Evolutionary conservation across 2,888 invertebrate species (phyloP).

Genomic region (Acanthopleura granulata): DNA sequence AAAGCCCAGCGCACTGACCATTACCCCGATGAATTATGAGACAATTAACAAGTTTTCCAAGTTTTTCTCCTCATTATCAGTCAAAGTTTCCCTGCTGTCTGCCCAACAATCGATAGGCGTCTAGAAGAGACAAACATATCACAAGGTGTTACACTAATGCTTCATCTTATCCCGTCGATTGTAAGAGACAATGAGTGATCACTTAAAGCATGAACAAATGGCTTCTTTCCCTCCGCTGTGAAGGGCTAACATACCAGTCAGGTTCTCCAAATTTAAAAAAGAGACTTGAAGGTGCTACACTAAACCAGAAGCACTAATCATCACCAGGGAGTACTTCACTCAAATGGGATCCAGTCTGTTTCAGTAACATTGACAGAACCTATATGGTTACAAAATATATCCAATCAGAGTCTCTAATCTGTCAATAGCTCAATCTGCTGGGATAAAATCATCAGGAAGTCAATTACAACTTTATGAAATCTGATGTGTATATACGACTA

Average conservation of each 20-base stretch:
- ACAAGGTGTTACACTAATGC: not conserved
- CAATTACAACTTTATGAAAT: too few species aligned
- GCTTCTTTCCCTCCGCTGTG: not conserved
- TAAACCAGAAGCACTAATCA: too few species aligned
- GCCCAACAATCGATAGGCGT: not conserved
- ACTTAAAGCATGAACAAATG: not conserved
- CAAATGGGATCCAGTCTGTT: too few species aligned
- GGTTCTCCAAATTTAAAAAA: not conserved
- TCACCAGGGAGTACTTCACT: too few species aligned
- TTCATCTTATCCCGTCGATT: not conserved
- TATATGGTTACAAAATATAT: too few species aligned
- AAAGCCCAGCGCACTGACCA: not conserved
- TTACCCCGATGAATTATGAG: not conserved
- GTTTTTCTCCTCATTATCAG: not conserved
- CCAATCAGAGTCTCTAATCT: too few species aligned
- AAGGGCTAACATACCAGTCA: not conserved
- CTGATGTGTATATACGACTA: too few species aligned
- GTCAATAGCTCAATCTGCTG: too few species aligned
- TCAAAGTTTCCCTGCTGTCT: not conserved
- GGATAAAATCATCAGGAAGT: too few species aligned
- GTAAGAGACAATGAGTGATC: not conserved
- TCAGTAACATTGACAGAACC: too few species aligned
- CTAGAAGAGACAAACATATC: not conserved
- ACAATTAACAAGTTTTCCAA: constrained; percentile 11
- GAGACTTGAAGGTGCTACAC: too few species aligned